These are phyloP conservation scores for Gastrophysa polygoni DNA, from an alignment of 2,888 invertebrate species.

Conservation along the genomic window DNA sequence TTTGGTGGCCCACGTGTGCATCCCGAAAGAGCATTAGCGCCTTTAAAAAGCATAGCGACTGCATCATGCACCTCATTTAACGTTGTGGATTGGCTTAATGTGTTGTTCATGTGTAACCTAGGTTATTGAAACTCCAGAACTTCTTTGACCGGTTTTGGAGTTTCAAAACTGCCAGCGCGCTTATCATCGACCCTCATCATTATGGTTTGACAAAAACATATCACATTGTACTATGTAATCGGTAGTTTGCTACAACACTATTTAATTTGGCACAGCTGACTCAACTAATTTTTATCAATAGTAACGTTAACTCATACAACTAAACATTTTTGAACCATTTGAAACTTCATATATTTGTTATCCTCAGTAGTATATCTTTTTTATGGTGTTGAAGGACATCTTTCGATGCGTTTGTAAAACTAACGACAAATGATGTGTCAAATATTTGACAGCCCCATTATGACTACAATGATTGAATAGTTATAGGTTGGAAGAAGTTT, in stretches of 20 bases:
- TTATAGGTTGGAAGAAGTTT: too few species aligned
- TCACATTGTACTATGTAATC: background rate
- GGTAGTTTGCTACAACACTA: constrained; percentile 26
- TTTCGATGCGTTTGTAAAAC: too few species aligned
- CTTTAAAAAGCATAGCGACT: constrained; percentile 52
- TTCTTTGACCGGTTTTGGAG: background rate
- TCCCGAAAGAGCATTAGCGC: constrained; percentile 45
- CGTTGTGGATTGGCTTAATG: constrained; percentile 44
- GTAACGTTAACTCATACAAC: background rate
- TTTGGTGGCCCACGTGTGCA: constrained; percentile 48
- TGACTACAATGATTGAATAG: too few species aligned
- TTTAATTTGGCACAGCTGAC: constrained; percentile 22
- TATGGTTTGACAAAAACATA: constrained; percentile 22
- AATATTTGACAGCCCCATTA: too few species aligned
- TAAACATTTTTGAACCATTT: too few species aligned
- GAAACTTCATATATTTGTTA: background rate
- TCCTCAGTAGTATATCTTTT: too few species aligned
- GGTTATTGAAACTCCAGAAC: constrained; percentile 28
- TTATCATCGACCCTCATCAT: constrained; percentile 26
- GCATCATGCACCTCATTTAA: constrained; percentile 48
- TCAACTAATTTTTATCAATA: constrained; percentile 21
- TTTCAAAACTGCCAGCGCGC: constrained; percentile 24
- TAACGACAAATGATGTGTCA: too few species aligned
- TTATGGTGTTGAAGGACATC: too few species aligned
- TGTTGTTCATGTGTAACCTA: constrained; percentile 35